Base-by-base conservation (phyloP, 2,113 vertebrate species). In the Cyphomyrus plagiostoma region DNA sequence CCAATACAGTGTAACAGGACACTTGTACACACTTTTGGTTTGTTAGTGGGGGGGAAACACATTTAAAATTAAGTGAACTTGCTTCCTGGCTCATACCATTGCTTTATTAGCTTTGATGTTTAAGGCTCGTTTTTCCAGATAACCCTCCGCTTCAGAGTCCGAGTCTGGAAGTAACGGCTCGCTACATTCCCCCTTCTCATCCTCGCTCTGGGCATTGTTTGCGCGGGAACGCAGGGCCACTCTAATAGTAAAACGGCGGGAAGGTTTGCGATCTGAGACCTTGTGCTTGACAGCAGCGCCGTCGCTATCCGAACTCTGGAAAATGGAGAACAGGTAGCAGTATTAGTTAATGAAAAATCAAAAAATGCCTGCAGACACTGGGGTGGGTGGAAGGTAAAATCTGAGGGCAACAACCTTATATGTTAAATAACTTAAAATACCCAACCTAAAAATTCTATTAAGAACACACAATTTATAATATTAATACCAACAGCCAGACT, bases 51-150 rank as follows among this genome's bases (percentile, higher is more conserved):
- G 39, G 15, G 3, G 6, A 82, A 42, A 21, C 15, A 21, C 39
- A 45, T 83, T 23, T 39, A 82, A 82, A 83, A 83, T 83, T 46
- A 80, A 5, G 82, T 49, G 6, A 85, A 53, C 26, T 10, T 66
- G 30, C 13, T 42, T 13, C 19, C 19, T 19, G 5, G 11, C 3
- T 91, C 91, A 52, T 52, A 96, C 96, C 96, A 96, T 95, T 15
- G 95, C 95, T 94, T 96, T 96, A 92, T 96, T 96, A 39, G 94
- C 94, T 90, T 92, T 94, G 88, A 96, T 95, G 92, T 95, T 96
- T 90, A 92, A 89, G 35, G 93, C 94, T 89, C 96, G 94, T 90
- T 93, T 95, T 19, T 89, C 91, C 89, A 96, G 86, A 87, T 96
- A 96, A 19, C 92, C 85, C 2, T 95, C 93, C 0, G 91, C 90